Evolutionary conservation across 2,113 vertebrate species (phyloP), one percentile per base, ranked within the genome.

Genomic region (Eulemur macaco): DNA sequence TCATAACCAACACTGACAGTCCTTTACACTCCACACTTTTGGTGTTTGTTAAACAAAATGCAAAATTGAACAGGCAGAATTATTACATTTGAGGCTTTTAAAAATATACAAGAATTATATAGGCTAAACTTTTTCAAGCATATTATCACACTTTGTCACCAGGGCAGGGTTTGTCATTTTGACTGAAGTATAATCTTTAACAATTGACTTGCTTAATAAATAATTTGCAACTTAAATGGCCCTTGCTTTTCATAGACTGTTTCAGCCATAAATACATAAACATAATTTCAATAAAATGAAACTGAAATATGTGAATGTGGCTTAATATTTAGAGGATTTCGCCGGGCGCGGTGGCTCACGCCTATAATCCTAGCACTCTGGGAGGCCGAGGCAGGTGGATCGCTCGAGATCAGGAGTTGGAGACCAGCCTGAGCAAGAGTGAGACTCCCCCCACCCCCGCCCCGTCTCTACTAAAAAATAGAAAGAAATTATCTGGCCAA

Each of bases 241-340:
- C 47, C 94, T 90, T 89, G 52, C 37, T 73, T 71, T 92, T 86
- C 39, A 45, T 60, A 50, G 39, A 92, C 63, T 20, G 5, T 69
- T 91, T 85, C 74, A 80, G 17, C 73, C 84, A 73, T 39, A 92
- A 88, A 94, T 25, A 78, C 7, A 39, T 78, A 78, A 83, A 27
- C 64, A 76, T 92, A 92, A 83, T 80, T 94, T 87, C 50, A 17
- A 37, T 74, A 37, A 93, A 93, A 87, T 84, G n/a, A 87, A 87
- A 58, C 11, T 27, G 45, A 83, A 86, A 78, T 78, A 4, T 66
- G 29, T 50, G 50, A 95, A 84, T 34, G 34, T 81, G 39, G 37
- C 64, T 92, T 93, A 74, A 76, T 63, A 91, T 12, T 88, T 54
- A 63, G 31, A 91, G 20, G 20, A 60, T 86, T 86, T 94, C 68